Evolutionary conservation across 2,888 invertebrate species (phyloP), one percentile per base, ranked within the genome.

Genomic region (Bembecia ichneumoniformis): DNA sequence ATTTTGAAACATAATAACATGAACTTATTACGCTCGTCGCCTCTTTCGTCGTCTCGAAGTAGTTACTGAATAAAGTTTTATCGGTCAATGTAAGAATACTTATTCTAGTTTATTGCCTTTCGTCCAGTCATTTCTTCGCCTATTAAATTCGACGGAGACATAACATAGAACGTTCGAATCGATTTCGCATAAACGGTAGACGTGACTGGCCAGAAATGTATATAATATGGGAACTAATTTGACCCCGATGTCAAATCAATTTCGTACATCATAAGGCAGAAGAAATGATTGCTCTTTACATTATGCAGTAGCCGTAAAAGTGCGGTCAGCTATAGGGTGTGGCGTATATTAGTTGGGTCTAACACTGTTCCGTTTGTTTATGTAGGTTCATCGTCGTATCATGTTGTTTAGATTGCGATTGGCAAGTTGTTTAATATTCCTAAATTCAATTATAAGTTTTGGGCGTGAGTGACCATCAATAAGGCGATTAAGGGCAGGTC

Each of bases 171-270:
- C 71, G 81, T 59, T 64, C 60, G 71, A 71, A 86, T 87, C 84
- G 86, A 87, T 87, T 87, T 84, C 82, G 66, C 80, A 84, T 86
- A 86, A 87, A 86, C 77, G 78, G 69, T 77, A 75, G 74, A 84
- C 84, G 83, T 84, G 82, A 82, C 81, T 74, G 69, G 68, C 64
- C 65, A 64, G 64, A 68, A 66, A 68, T 28, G 9, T 28, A 28
- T 20, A 68, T 71, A n/a, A 68, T 73, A 68, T 68, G 66, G 62
- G 62, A 62, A 66, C 74, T 80, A 77, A 80, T 82, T 82, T 77
- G 72, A 71, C 64, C 66, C 60, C 58, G 58, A 59, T 60, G 62
- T 58, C 55, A 58, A 67, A 63, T 63, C 62, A 66, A 66, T 68
- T 64, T 60, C 54, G 52, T 58, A 52, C 53, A 55, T 60, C 52